Evolutionary conservation across 2,797 vertebrate genomes (phyloP).

Genomic region (Sebastes miniatus): DNA sequence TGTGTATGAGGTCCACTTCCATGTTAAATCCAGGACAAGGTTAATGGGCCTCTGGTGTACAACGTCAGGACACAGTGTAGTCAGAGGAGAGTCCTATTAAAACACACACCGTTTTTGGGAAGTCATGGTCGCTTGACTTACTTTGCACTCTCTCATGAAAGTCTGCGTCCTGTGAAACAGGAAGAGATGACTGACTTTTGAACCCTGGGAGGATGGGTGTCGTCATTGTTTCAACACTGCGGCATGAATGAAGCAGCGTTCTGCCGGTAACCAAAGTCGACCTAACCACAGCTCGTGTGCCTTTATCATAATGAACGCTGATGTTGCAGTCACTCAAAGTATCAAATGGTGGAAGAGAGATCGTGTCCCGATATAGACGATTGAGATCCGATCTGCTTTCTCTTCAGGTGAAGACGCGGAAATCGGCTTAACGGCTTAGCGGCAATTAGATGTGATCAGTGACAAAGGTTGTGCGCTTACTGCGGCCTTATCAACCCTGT

Average conservation of each 20-base stretch:
- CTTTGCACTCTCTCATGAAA: conserved; percentile 51
- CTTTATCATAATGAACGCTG: background rate
- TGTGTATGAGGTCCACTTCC: conserved; percentile 36
- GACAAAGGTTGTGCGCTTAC: conserved; percentile 21
- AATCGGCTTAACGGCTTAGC: conserved; percentile 48
- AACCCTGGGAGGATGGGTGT: conserved; percentile 70
- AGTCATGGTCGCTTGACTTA: conserved; percentile 55
- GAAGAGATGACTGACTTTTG: conserved; percentile 79
- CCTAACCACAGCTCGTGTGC: background rate
- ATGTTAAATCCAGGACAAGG: conserved; percentile 50
- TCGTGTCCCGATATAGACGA: background rate
- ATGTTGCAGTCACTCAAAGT: background rate
- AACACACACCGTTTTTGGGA: conserved; percentile 58
- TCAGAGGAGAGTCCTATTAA: conserved; percentile 36
- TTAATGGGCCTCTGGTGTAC: conserved; percentile 51
- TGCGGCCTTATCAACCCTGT: conserved; percentile 21
- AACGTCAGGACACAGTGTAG: conserved; percentile 45
- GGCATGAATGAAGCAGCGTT: conserved; percentile 29
- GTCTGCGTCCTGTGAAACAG: conserved; percentile 79
- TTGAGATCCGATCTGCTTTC: conserved; percentile 38
- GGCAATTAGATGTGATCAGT: conserved; percentile 50
- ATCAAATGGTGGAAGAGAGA: conserved; percentile 17
- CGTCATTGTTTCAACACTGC: conserved; percentile 66
- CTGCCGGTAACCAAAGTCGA: background rate
- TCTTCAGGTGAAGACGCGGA: conserved; percentile 37